A percentile compares a stretch with the other conserved stretches of the same genome.
These are phyloP conservation scores for Andrena trimmerana DNA, from an alignment of 2,888 invertebrate species.

Conservation along the genomic window DNA sequence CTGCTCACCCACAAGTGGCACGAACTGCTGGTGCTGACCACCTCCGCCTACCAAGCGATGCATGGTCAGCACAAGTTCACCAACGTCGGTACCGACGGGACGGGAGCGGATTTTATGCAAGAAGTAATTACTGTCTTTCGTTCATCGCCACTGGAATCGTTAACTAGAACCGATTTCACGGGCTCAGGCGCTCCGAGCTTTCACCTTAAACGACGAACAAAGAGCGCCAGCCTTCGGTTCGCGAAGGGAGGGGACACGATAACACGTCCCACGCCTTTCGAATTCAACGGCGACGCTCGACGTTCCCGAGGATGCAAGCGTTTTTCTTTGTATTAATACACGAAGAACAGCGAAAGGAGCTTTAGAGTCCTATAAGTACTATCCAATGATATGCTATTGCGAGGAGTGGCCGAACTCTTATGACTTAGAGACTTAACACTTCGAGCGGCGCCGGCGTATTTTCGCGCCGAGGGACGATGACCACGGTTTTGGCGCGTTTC, in stretches of 20 bases:
- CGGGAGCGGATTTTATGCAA: slow-evolving; percentile 93
- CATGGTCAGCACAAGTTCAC: slow-evolving; percentile 88
- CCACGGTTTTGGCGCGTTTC: too few relatives aligned
- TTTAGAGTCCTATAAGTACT: too few relatives aligned
- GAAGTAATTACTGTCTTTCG: slow-evolving; percentile 87
- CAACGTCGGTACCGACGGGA: slow-evolving; percentile 84
- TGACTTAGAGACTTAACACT: too few relatives aligned
- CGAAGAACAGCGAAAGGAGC: too few relatives aligned
- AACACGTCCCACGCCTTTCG: not conserved
- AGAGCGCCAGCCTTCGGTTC: not conserved
- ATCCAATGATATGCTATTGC: too few relatives aligned
- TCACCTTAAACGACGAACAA: slow-evolving; percentile 27
- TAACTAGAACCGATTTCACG: not conserved
- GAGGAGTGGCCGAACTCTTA: too few relatives aligned
- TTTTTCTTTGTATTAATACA: too few relatives aligned
- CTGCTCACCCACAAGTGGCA: slow-evolving; percentile 99
- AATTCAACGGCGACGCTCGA: not conserved
- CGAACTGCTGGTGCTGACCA: slow-evolving; percentile 96
- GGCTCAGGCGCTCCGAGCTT: slow-evolving; percentile 31
- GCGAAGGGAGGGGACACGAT: not conserved
- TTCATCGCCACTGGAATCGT: too few relatives aligned
- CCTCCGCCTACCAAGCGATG: slow-evolving; percentile 97
- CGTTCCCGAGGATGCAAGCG: too few relatives aligned
- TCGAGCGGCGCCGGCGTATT: too few relatives aligned
- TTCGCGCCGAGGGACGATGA: too few relatives aligned